Conservation (phyloP, 2,113 vertebrate genomes). For the Cettia cetti region DNA sequence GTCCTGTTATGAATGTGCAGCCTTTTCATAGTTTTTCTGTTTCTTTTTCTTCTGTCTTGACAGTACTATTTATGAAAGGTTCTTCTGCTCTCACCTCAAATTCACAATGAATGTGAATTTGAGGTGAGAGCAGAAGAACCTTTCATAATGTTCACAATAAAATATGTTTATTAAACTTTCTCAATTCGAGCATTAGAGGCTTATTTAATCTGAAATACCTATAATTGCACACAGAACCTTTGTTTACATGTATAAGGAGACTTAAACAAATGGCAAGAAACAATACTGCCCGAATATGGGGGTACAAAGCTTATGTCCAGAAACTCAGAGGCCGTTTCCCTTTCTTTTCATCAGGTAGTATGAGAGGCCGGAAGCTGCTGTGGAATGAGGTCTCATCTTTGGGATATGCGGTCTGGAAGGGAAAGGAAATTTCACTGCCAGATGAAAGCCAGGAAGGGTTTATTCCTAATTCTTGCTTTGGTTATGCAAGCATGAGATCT, state of each 20-base stretch:
- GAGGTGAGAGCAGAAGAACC: too few species aligned
- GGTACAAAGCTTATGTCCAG: neutral
- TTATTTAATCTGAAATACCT: neutral
- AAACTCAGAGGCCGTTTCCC: neutral
- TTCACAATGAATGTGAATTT: too few species aligned
- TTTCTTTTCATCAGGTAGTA: neutral
- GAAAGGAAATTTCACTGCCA: neutral
- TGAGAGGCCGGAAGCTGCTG: neutral
- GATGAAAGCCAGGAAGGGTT: neutral
- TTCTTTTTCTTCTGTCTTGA: neutral
- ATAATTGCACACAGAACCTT: neutral
- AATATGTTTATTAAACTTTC: neutral
- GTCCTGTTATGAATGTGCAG: neutral
- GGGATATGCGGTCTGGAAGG: neutral
- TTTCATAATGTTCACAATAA: neutral
- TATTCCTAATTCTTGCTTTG: neutral
- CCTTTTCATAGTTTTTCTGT: neutral
- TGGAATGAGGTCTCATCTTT: neutral
- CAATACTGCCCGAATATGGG: neutral
- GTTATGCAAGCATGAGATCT: neutral
- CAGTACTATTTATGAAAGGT: neutral
- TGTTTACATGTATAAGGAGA: neutral
- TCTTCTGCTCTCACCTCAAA: neutral
- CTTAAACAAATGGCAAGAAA: neutral
- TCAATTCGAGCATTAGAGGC: neutral